Percentiles rank a stretch among this genome's conserved stretches.
These are phyloP conservation scores for Vicugna pacos DNA, from an alignment of 2,113 vertebrate genomes.

Conservation along the genomic window DNA sequence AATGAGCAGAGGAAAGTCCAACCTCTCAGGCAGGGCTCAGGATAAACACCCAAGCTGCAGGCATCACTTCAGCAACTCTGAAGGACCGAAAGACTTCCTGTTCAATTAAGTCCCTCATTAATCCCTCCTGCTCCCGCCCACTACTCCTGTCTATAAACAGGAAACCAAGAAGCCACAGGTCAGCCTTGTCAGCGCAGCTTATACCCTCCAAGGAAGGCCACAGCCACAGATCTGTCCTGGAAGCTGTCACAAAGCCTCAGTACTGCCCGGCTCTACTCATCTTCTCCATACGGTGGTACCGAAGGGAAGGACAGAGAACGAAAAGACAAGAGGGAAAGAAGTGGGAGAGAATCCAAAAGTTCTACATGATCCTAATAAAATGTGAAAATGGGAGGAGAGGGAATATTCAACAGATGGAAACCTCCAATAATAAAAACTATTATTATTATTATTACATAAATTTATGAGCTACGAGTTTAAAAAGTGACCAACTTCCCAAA, in stretches of 20 bases:
- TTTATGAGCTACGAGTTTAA: not conserved
- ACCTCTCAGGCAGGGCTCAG: not conserved
- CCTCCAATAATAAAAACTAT: not conserved
- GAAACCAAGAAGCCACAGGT: conserved; percentile 76
- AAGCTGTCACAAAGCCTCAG: not conserved
- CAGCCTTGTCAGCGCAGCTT: conserved; percentile 54
- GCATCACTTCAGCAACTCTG: conserved; percentile 59
- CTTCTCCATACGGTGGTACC: not conserved
- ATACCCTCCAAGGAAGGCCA: conserved; percentile 62
- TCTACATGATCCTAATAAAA: not conserved
- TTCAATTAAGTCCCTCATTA: conserved; percentile 79
- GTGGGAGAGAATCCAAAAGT: not conserved
- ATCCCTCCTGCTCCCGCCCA: conserved; percentile 78
- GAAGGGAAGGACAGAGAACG: not conserved
- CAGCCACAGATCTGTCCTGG: not conserved
- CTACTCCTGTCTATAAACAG: conserved; percentile 71
- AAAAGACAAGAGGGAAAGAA: not conserved
- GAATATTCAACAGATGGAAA: not conserved
- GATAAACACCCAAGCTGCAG: conserved; percentile 40
- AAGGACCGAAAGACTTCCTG: conserved; percentile 84
- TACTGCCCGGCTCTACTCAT: not conserved
- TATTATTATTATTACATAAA: too few species aligned
- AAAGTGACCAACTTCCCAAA: not conserved
- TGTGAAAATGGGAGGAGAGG: not conserved
- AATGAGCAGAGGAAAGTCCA: not conserved